A percentile compares a stretch with the other conserved stretches of the same genome.
These are phyloP conservation scores for Epinotia ramella DNA, from an alignment of 2,888 invertebrate species.

Conservation along the genomic window DNA sequence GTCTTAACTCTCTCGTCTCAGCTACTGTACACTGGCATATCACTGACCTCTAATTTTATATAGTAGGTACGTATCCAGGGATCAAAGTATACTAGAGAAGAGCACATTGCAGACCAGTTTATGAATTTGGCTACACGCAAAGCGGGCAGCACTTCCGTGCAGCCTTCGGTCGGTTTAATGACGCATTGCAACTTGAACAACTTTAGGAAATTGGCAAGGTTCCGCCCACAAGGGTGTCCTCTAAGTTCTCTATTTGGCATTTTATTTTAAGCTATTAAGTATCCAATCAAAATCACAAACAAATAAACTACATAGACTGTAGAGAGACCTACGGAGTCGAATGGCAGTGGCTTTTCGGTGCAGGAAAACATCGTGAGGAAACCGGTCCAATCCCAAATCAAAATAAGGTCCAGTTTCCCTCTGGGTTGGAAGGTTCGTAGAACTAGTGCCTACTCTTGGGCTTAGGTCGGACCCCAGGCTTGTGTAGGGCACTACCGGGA, in stretches of 20 bases:
- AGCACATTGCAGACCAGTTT: not conserved
- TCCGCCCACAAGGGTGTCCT: conserved; percentile 27
- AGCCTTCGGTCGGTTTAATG: conserved; percentile 31
- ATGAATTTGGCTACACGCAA: not conserved
- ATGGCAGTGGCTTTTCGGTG: too few species aligned
- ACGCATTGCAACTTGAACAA: conserved; percentile 19
- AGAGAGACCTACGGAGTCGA: too few species aligned
- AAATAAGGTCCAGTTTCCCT: too few species aligned
- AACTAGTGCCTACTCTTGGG: too few species aligned
- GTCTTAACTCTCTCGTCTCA: too few species aligned
- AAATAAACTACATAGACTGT: too few species aligned
- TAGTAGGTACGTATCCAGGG: not conserved
- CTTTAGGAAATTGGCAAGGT: conserved; percentile 37
- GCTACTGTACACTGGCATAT: too few species aligned
- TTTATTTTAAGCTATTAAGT: not conserved
- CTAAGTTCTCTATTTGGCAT: not conserved
- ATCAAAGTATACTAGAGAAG: not conserved
- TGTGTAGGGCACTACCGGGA: too few species aligned
- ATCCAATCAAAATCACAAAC: not conserved
- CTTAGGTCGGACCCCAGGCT: too few species aligned
- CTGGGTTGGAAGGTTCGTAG: too few species aligned
- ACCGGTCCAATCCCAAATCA: too few species aligned
- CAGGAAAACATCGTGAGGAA: too few species aligned
- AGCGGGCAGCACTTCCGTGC: conserved; percentile 25
- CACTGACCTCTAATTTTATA: not conserved